phyloP scores from a whole-genome alignment of 1,140 invertebrate genomes.

The Pogonomyrmex californicus region DNA sequence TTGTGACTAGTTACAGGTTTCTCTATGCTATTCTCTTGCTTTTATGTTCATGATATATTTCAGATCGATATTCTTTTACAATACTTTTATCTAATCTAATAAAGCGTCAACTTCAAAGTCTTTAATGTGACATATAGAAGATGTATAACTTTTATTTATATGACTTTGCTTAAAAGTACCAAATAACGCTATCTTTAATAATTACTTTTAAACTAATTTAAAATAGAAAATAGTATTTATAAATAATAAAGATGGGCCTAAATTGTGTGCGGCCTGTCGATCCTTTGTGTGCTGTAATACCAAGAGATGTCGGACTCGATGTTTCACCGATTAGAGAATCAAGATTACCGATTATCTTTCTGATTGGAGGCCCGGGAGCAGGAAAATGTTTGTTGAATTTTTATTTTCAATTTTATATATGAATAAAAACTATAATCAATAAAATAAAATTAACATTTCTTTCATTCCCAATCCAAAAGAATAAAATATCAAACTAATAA shows the following conservation, averaged over 20 bases:
- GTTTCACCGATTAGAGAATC: constrained; percentile 44
- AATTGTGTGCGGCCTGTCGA: constrained; percentile 68
- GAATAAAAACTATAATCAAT: neutral
- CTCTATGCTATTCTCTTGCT: neutral
- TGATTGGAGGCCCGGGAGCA: constrained; percentile 72
- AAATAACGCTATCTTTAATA: neutral
- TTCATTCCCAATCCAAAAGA: neutral
- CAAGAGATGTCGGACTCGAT: constrained; percentile 35
- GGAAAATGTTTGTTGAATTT: constrained; percentile 67
- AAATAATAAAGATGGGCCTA: constrained; percentile 66
- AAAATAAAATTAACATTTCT: neutral
- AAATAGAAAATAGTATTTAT: neutral
- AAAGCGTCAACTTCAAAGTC: constrained; percentile 31
- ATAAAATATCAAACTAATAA: neutral
- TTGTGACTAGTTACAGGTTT: neutral
- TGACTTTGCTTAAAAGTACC: neutral
- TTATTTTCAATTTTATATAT: neutral
- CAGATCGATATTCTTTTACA: neutral
- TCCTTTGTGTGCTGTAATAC: constrained; percentile 21
- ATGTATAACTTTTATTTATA: neutral
- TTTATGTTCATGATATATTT: neutral
- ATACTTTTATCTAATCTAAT: constrained; percentile 8
- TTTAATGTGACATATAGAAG: constrained; percentile 11
- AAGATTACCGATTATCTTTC: constrained; percentile 71
- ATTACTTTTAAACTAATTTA: neutral